These are phyloP conservation scores for Anastatus disparis DNA, from an alignment of 1,140 invertebrate genomes.

Conservation along the genomic window DNA sequence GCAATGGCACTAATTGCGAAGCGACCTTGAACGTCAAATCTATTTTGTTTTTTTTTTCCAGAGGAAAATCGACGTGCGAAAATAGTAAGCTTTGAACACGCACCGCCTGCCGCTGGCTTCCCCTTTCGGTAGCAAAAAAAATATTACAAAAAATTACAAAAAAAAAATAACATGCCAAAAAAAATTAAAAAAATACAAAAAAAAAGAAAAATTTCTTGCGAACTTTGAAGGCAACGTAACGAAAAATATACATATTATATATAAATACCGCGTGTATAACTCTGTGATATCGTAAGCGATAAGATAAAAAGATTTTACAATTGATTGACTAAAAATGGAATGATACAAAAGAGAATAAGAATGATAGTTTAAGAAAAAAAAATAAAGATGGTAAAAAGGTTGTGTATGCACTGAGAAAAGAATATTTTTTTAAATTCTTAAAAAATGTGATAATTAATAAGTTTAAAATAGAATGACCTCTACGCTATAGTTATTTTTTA, in stretches of 20 bases:
- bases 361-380: background rate
- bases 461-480: conserved; percentile 2
- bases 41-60: conserved; percentile 40
- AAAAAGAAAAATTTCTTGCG: conserved; percentile 29
- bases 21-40: conserved; percentile 43
- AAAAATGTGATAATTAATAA: conserved; percentile 13
- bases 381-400: background rate
- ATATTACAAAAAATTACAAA: background rate
- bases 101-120: conserved; percentile 42
- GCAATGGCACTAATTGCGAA: conserved; percentile 37
- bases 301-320: conserved; percentile 64
- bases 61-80: conserved; percentile 41
- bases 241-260: conserved; percentile 40
- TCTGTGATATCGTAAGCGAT: conserved; percentile 66
- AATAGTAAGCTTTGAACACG: conserved; percentile 39
- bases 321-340: too few species aligned
- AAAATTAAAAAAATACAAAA: conserved; percentile 21
- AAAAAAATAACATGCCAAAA: background rate
- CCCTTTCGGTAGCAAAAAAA: conserved; percentile 31
- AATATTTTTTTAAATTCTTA: conserved; percentile 27
- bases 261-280: conserved; percentile 59
- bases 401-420: conserved; percentile 29
- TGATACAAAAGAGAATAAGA: conserved; percentile 18
- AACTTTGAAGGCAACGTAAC: conserved; percentile 30
- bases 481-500: background rate